phyloP scores from a whole-genome alignment of 2,113 vertebrate species.

The Eonycteris spelaea region DNA sequence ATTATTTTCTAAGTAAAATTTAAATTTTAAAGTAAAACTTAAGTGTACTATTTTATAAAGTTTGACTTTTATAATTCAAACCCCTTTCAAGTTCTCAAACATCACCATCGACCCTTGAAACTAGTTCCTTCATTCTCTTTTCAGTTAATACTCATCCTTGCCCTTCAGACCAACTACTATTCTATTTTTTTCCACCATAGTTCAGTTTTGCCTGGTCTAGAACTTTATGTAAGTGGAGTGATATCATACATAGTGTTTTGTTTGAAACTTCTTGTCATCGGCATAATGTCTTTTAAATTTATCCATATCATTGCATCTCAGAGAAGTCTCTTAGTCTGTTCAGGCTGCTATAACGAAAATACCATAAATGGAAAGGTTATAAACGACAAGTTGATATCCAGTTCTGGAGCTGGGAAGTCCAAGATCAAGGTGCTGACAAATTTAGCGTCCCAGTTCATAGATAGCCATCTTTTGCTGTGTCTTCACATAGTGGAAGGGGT shows the following conservation, averaged over 20 bases:
- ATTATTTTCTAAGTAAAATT: not conserved
- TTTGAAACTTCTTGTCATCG: not conserved
- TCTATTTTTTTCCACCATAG: not conserved
- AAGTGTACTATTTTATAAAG: not conserved
- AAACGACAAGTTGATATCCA: not conserved
- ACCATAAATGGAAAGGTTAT: not conserved
- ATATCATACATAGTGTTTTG: not conserved
- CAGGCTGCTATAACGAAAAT: not conserved
- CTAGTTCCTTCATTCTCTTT: not conserved
- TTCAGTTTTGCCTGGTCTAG: not conserved
- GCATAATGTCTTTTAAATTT: not conserved
- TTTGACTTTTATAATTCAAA: not conserved
- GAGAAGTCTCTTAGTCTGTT: not conserved
- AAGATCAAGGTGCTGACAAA: not conserved
- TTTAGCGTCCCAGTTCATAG: not conserved
- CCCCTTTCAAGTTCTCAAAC: not conserved
- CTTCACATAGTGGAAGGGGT: not conserved
- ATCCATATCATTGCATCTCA: not conserved
- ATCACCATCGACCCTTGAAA: not conserved
- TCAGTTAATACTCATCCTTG: not conserved
- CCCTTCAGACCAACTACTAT: not conserved
- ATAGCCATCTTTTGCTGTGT: not conserved
- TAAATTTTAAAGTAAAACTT: not conserved
- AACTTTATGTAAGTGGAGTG: not conserved
- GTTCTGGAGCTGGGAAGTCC: not conserved